Evolutionary conservation across 2,888 invertebrate species (phyloP), one percentile per base, ranked within the genome.

Genomic region (Hyposoter dolosus): DNA sequence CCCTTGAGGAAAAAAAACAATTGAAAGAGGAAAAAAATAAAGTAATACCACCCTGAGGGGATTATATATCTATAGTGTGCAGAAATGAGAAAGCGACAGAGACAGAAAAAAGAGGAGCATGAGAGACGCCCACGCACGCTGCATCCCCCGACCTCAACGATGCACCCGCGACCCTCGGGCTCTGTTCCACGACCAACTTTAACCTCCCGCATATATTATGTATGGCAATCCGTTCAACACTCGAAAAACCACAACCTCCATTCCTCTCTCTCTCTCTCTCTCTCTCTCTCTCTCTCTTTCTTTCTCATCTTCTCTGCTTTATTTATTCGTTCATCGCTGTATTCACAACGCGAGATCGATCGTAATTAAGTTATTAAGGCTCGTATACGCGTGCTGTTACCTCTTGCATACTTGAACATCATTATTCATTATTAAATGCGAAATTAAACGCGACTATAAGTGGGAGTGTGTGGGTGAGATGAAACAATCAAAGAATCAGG

Each of bases 181-280:
- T 90, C 86, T 89, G 87, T 89, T 90, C 89, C 89, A 90, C 90
- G 90, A 90, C 87, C 88, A 91, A 91, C 92, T 90, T 91, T 91
- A 92, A 90, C 92, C 90, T 85, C 79, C 77, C 90, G 79, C 75
- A 75, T 66, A 72, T 80, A 71, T 65, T 80, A 80, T 75, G 71
- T 79, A 82, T 32, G 89, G 90, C 89, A 69, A 82, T 90, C 90
- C 90, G 90, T 90, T 83, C 86, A 78, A 86, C 82, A 87, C 80
- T 81, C 69, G 78, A 71, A 63, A 63, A 50, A 66, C 28, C 82
- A 32, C 78, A 32, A 60, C n/a, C 78, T 56, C 65, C 66, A n/a
- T 53, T 68, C 45, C 28, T 40, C 9, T 35, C 35, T 35, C 50
- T 32, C 7, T 60, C 50, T 69, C 75, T 28, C 19, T 28, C 45